Base-by-base conservation (phyloP, 1,140 invertebrate genomes). In the Dreissena rostriformis region DNA sequence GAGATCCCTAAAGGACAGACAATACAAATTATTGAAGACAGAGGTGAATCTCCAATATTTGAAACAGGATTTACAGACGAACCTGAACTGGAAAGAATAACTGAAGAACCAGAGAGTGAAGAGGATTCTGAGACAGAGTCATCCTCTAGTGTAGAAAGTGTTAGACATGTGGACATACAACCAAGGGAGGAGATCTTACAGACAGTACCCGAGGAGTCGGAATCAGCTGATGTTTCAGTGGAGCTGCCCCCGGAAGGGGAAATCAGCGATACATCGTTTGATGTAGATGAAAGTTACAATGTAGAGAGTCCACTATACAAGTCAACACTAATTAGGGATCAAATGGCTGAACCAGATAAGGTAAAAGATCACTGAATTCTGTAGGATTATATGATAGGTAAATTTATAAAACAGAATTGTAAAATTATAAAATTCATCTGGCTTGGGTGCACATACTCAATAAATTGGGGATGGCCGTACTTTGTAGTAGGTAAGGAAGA, bases 61-160 rank as follows among this genome's bases (percentile, higher is more conserved):
- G 66, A 85, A 61, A 68, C 70, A 51, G 73, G 57, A n/a, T 76
- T 77, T 53, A n/a, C 29, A 22, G 73, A 75, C 24, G 73, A 82
- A 52, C 15, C 63, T 61, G 66, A 85, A 74, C 55, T 81, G 17
- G 67, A 61, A 63, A 72, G 72, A 71, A 82, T 72, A 26, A 73
- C 67, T 29, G 76, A 78, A 73, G 82, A 86, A 61, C 52, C 79
- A 49, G 80, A 84, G 49, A 79, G 75, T 52, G 86, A 76, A 78
- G 88, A 86, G 49, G 71, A 74, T 24, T 49, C 71, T 15, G 70
- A 67, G 10, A 65, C 72, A 0, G 51, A 55, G 74, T 70, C 65
- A 1, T 73, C 80, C 49, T 55, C 71, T 14, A 82, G 80, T 75
- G 80, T 72, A 24, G 80, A 82, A 12, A 82, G 80, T 75, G 80